These are phyloP conservation scores for Tragelaphus oryx DNA, from an alignment of 2,797 vertebrate species.

Conservation along the genomic window DNA sequence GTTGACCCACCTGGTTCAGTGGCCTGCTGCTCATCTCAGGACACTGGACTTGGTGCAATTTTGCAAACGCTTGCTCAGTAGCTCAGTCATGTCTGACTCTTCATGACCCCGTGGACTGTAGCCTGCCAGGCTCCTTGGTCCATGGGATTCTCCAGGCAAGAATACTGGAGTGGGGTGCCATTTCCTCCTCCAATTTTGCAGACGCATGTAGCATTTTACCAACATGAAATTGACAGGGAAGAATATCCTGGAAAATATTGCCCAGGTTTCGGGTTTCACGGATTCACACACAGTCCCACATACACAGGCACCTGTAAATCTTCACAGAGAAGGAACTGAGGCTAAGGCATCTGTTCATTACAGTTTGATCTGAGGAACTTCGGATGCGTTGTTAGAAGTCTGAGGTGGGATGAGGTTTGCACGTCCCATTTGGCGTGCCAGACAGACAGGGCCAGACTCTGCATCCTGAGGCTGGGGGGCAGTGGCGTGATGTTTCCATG, in stretches of 20 bases:
- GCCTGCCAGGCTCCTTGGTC: neutral
- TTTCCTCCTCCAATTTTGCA: neutral
- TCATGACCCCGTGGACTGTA: neutral
- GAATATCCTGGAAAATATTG: neutral
- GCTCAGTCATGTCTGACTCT: neutral
- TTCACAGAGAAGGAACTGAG: neutral
- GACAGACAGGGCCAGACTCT: neutral
- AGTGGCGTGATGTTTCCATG: neutral
- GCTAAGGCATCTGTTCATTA: neutral
- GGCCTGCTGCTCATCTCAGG: neutral
- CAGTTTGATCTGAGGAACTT: neutral
- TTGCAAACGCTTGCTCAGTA: neutral
- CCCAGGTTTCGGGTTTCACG: neutral
- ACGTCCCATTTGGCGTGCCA: neutral
- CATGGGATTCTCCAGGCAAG: neutral
- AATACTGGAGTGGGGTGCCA: neutral
- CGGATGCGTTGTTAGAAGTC: neutral
- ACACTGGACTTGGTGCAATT: neutral
- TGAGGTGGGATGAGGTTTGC: slow-evolving; percentile 3
- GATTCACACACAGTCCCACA: accelerated
- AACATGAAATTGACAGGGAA: neutral
- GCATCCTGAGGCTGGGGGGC: neutral
- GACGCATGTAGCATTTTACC: neutral
- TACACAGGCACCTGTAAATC: neutral
- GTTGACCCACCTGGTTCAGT: neutral